Evolutionary conservation across 2,797 vertebrate genomes (phyloP).

Genomic region (Eulemur rubriventer): DNA sequence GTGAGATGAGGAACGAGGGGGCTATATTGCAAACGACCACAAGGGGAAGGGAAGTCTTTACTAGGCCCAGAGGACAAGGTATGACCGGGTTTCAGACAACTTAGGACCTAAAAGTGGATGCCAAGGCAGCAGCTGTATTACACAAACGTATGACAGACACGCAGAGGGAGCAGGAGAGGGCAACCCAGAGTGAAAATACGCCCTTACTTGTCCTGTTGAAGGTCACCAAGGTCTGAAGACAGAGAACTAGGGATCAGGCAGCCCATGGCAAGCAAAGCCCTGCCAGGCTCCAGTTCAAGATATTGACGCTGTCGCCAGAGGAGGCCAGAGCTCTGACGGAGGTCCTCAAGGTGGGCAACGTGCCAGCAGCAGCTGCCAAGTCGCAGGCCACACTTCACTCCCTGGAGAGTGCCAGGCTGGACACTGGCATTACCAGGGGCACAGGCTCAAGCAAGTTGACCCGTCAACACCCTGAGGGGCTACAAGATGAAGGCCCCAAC

Average conservation of each 20-base stretch:
- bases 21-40: neutral
- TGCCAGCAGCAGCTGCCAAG: neutral
- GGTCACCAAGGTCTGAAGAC: neutral
- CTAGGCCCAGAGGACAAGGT: neutral
- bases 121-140: too few relatives aligned
- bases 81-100: neutral
- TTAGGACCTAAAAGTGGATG: neutral
- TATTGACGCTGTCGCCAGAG: neutral
- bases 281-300: neutral
- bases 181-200: neutral
- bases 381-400: conserved; percentile 38
- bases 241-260: neutral
- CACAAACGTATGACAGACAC: neutral
- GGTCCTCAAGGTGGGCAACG: conserved; percentile 10
- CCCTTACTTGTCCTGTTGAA: neutral
- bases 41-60: neutral
- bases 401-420: conserved; percentile 10
- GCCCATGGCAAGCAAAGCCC: neutral
- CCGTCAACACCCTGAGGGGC: conserved; percentile 54
- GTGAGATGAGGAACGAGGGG: neutral
- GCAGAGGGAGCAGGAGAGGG: neutral
- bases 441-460: conserved; percentile 53
- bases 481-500: conserved; percentile 45
- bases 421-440: conserved; percentile 52
- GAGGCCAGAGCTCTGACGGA: neutral